Conservation (phyloP, 2,888 invertebrate genomes). For the Ceraclea dissimilis region DNA sequence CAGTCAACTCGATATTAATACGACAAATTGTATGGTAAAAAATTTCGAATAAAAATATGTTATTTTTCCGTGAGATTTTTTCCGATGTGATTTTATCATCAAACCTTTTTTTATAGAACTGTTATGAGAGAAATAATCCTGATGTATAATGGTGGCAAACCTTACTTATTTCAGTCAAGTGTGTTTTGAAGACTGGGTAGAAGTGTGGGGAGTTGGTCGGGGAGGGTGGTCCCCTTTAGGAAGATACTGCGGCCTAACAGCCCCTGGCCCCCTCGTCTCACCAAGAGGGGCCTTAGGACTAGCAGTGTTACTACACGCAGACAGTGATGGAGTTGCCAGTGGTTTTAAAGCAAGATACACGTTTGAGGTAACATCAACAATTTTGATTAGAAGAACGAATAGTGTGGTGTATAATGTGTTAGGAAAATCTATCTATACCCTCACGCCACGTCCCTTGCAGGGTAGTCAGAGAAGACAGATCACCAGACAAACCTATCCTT, state of each 20-base stretch:
- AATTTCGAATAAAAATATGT: too few relatives aligned
- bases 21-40: too few relatives aligned
- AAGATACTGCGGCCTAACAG: constrained; percentile 83
- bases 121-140: not conserved
- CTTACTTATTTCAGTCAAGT: constrained; percentile 5
- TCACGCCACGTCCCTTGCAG: too few relatives aligned
- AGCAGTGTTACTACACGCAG: constrained; percentile 82
- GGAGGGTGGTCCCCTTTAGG: constrained; percentile 78
- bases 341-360: constrained; percentile 95
- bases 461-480: too few relatives aligned
- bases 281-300: constrained; percentile 82
- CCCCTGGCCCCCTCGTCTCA: constrained; percentile 93
- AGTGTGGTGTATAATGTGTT: too few relatives aligned
- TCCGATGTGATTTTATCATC: not conserved
- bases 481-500: too few relatives aligned
- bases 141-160: too few relatives aligned
- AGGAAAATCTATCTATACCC: too few relatives aligned
- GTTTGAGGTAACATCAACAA: constrained; percentile 56
- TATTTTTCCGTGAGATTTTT: too few relatives aligned
- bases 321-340: constrained; percentile 79
- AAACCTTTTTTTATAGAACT: not conserved
- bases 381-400: too few relatives aligned
- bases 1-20: too few relatives aligned
- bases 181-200: constrained; percentile 90
- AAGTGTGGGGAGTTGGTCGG: constrained; percentile 83